A percentile compares a stretch with the other conserved stretches of the same genome.
Conservation (phyloP, 2,888 invertebrate species). For the Eristalinus aeneus region DNA sequence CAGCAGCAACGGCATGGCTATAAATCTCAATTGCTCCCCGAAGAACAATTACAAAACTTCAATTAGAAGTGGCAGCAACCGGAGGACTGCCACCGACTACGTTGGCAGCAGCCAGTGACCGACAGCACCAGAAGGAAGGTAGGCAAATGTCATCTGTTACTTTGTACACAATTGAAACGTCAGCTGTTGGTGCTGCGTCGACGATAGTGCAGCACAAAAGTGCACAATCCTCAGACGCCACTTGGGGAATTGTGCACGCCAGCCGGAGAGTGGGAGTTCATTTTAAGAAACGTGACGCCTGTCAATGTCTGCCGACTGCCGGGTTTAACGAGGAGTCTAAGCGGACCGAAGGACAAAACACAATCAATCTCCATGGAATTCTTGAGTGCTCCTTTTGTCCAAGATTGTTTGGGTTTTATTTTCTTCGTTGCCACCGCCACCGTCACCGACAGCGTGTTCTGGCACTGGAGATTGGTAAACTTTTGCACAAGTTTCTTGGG, state of each 20-base stretch:
- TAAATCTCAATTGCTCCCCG: slow-evolving; percentile 72
- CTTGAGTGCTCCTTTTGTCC: slow-evolving; percentile 20
- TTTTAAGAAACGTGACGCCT: slow-evolving; percentile 55
- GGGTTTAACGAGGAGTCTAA: background rate
- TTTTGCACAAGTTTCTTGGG: background rate
- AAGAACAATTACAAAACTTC: slow-evolving; percentile 72
- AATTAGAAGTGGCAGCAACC: slow-evolving; percentile 71
- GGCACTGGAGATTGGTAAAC: background rate
- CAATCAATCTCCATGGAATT: slow-evolving; percentile 63
- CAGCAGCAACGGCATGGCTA: slow-evolving; percentile 38
- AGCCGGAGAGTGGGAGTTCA: slow-evolving; percentile 10
- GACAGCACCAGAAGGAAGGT: slow-evolving; percentile 23
- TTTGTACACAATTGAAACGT: slow-evolving; percentile 55
- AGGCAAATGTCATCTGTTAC: slow-evolving; percentile 68
- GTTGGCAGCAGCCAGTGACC: background rate
- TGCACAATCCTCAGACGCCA: slow-evolving; percentile 53
- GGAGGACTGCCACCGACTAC: slow-evolving; percentile 2
- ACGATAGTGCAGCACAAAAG: slow-evolving; percentile 45
- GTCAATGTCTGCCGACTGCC: slow-evolving; percentile 35
- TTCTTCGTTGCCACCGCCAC: background rate
- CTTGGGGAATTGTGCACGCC: slow-evolving; percentile 40
- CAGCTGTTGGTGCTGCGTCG: slow-evolving; percentile 2
- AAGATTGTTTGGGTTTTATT: slow-evolving; percentile 1
- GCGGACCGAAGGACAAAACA: slow-evolving; percentile 21
- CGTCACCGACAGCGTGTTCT: background rate